Evolutionary conservation across 2,113 vertebrate species (phyloP).

Genomic region (Atrichornis clamosus): DNA sequence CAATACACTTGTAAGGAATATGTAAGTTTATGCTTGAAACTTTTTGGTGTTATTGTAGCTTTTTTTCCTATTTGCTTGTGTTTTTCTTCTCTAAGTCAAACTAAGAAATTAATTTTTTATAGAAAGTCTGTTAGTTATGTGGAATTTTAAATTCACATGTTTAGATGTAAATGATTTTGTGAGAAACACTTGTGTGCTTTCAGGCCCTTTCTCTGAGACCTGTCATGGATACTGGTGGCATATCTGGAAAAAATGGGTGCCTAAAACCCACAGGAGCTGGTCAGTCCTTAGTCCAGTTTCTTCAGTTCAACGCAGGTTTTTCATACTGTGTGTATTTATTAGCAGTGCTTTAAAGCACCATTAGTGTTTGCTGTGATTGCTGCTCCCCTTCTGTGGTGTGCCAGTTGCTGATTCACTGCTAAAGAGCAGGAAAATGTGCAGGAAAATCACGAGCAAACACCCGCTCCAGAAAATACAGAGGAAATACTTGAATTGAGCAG

Average conservation of each 20-base stretch:
- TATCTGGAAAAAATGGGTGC: not conserved
- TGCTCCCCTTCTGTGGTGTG: not conserved
- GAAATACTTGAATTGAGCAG: not conserved
- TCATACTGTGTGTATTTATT: not conserved
- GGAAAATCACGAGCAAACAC: not conserved
- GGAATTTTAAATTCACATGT: not conserved
- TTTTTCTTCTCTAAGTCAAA: not conserved
- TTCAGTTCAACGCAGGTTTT: not conserved
- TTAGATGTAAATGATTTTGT: not conserved
- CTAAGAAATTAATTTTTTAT: not conserved
- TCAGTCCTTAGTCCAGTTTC: not conserved
- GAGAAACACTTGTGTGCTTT: not conserved
- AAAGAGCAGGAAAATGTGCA: not conserved
- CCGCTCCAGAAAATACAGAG: not conserved
- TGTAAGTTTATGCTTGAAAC: not conserved
- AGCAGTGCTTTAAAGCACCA: not conserved
- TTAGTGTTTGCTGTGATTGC: not conserved
- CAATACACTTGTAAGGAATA: not conserved
- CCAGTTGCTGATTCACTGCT: slow-evolving; percentile 13
- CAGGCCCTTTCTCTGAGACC: not conserved
- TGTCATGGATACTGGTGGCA: not conserved
- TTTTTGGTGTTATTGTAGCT: not conserved
- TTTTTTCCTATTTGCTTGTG: not conserved
- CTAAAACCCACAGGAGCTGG: not conserved
- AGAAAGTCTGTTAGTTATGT: not conserved